Evolutionary conservation across 2,113 vertebrate species (phyloP), one percentile per base, ranked within the genome.

Genomic region (Ammospiza caudacuta): DNA sequence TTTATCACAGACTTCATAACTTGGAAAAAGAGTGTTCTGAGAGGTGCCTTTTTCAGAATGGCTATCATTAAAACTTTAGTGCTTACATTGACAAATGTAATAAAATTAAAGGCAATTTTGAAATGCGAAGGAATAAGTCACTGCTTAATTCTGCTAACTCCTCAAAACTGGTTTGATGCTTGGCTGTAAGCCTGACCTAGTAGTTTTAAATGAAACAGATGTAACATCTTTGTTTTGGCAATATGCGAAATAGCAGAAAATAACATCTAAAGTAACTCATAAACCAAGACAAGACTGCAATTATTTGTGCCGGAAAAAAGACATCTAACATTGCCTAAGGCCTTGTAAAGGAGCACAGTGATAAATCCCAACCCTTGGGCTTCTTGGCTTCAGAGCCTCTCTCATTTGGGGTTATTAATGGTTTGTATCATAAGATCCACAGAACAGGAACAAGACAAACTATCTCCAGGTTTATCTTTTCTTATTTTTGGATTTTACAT

Each of bases 11-110:
- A 69, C 55, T 74, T 66, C 15, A 24, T 92, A 83, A 87, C 76
- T 63, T 89, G 83, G 77, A 47, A 95, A 87, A 95, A 85, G 33
- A 84, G 31, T 90, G 44, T 86, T 93, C 57, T 79, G 61, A 81
- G 86, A 81, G 64, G 57, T 0, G 0, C 16, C 82, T 11, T 96
- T 95, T 92, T 95, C 63, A 87, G 78, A 95, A 81, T 62, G 23
- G 35, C 63, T n/a, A 15, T 87, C 27, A 25, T 75, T 58, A 91
- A 86, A 87, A 47, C 63, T 86, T 96, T 87, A 63, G 37, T 94
- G 43, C 15, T 63, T 78, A 39, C 29, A 63, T 10, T 82, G 55
- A 69, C 29, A 79, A 80, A 61, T 41, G 21, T 41, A 37, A 89
- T 76, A 67, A 74, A 78, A 63, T 77, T 43, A 70, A 77, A 67